Evolutionary conservation across 30 jellyfish, hydroid and myxozoan species (phyloP).

Genomic region (Sanderia malayensis): DNA sequence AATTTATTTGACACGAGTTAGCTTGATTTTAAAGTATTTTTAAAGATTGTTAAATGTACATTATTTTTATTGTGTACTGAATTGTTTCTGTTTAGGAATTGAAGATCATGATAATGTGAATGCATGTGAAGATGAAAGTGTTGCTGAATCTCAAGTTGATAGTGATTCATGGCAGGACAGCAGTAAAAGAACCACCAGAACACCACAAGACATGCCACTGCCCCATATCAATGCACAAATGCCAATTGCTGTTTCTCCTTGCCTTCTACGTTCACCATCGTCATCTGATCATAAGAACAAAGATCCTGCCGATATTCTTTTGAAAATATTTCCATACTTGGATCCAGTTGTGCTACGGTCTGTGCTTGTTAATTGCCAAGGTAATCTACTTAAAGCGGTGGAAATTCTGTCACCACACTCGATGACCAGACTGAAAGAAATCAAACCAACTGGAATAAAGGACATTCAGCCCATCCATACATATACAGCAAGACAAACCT

Average conservation of each 20-base stretch:
- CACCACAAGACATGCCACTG: slow-evolving; percentile 18
- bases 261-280: slow-evolving; percentile 8
- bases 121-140: neutral
- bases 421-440: slow-evolving; percentile 60
- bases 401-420: slow-evolving; percentile 73
- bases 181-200: slow-evolving; percentile 42
- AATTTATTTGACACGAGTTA: no score
- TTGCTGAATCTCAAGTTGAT: slow-evolving; percentile 18
- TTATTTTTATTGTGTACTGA: no score
- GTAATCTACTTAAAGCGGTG: slow-evolving; percentile 66
- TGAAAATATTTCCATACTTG: slow-evolving; percentile 68
- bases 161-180: slow-evolving; percentile 54
- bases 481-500: slow-evolving; percentile 35
- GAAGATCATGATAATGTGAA: neutral
- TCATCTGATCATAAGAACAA: slow-evolving; percentile 50
- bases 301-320: slow-evolving; percentile 59
- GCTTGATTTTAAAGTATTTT: no score
- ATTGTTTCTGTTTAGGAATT: neutral
- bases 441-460: slow-evolving; percentile 12
- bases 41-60: no score
- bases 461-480: slow-evolving; percentile 16
- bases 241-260: slow-evolving; percentile 26
- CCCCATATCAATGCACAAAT: neutral
- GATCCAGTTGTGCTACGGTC: slow-evolving; percentile 65
- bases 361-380: slow-evolving; percentile 69